Evolutionary conservation across 2,888 invertebrate genomes (phyloP), one percentile per base, ranked within the genome.

Genomic region (Allygus modestus): DNA sequence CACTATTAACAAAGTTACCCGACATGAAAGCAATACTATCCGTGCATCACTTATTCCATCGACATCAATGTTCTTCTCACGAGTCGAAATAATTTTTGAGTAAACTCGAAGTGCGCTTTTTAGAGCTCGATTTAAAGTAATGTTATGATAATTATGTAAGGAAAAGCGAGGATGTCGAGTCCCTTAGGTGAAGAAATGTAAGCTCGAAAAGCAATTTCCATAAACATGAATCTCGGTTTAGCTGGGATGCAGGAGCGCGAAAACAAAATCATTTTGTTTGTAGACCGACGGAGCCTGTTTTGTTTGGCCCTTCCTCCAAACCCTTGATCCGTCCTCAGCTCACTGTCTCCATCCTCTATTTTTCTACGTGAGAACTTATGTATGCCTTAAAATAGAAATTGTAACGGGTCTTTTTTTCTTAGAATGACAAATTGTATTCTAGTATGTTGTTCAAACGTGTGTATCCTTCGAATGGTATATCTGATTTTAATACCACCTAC

Each of bases 151-250:
- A 65, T 71, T 41, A 71, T 71, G 71, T 71, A 71, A 71, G 20
- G 71, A 71, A 71, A 71, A 71, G 71, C 71, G 37, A 71, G 41
- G 37, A 71, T 33, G 71, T 41, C 37, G 71, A 37, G 71, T 71
- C 37, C 46, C 77, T 77, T 41, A 79, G 58, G 79, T 58, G 58
- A 37, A 79, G 58, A 79, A 54, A 79, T 58, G 58, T 79, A 31
- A 58, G 79, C 79, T 79, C 51, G 79, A 79, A 79, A 79, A 79
- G 79, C 79, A 79, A 79, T 79, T 79, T 79, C 79, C 79, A 79
- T 79, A 79, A 58, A 79, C 79, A 79, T 79, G 79, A 79, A 79
- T 58, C 79, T 37, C 33, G 79, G 58, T 79, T 79, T 79, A 79
- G 79, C 58, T 17, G 33, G 58, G 54, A 33, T 58, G 79, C 58